Evolutionary conservation across 2,113 vertebrate genomes (phyloP).

Genomic region (Mirza zaza): DNA sequence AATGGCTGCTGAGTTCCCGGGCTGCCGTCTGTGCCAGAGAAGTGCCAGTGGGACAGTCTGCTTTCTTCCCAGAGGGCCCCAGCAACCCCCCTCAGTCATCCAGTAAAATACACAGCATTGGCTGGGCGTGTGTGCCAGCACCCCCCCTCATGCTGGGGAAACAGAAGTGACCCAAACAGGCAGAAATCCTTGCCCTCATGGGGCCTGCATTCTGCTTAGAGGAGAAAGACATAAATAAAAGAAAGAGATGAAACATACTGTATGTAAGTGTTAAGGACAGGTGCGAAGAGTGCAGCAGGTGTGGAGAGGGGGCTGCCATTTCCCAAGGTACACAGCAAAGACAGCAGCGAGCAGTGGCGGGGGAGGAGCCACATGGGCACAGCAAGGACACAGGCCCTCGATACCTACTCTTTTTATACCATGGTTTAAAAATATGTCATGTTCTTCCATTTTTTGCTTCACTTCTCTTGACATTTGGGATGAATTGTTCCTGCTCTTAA

Average conservation of each 20-base stretch:
- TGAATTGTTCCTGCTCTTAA: constrained; percentile 23
- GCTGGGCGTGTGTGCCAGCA: neutral
- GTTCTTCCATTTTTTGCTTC: constrained; percentile 54
- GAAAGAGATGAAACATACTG: neutral
- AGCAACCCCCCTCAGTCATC: neutral
- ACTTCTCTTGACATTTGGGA: constrained; percentile 54
- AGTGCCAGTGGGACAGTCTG: neutral
- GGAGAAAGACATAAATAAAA: neutral
- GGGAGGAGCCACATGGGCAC: neutral
- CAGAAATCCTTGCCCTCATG: neutral
- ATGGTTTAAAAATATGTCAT: neutral
- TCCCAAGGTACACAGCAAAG: neutral
- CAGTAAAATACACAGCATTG: neutral
- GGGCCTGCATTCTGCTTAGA: neutral
- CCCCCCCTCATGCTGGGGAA: neutral
- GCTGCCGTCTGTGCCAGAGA: neutral
- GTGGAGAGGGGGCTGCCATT: too few species aligned
- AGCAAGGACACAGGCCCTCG: neutral
- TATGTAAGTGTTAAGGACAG: accelerated
- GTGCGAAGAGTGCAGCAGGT: too few species aligned
- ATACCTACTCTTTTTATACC: neutral
- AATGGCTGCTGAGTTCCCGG: neutral
- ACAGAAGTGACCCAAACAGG: neutral
- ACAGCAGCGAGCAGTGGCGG: neutral
- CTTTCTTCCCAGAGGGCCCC: neutral